These are phyloP conservation scores for Petrolisthes cinctipes DNA, from an alignment of 2,888 invertebrate species.

Conservation along the genomic window DNA sequence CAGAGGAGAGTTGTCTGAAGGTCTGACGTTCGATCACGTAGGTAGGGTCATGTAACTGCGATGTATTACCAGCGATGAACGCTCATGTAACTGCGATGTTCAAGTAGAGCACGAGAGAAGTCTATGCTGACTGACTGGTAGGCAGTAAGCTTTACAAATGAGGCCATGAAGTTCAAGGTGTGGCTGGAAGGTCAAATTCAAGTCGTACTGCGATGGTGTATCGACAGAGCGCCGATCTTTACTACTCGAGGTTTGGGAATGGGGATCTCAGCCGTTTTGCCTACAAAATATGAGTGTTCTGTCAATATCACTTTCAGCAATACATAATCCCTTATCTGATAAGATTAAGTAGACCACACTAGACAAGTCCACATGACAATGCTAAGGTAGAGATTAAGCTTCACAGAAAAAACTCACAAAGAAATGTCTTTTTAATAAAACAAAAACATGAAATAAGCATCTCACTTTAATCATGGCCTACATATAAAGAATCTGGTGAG, in stretches of 20 bases:
- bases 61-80: slow-evolving; percentile 63
- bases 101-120: slow-evolving; percentile 62
- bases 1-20: slow-evolving; percentile 65
- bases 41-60: slow-evolving; percentile 64
- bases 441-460: slow-evolving; percentile 33
- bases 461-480: slow-evolving; percentile 42
- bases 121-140: slow-evolving; percentile 64
- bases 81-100: slow-evolving; percentile 64
- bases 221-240: slow-evolving; percentile 61
- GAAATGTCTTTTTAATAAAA: slow-evolving; percentile 31
- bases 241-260: slow-evolving; percentile 64
- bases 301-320: slow-evolving; percentile 56
- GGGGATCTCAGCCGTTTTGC: slow-evolving; percentile 65
- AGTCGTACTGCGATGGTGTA: slow-evolving; percentile 60
- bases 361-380: slow-evolving; percentile 57
- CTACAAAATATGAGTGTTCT: slow-evolving; percentile 65
- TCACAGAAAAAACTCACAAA: slow-evolving; percentile 51
- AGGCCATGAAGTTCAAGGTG: slow-evolving; percentile 63
- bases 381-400: slow-evolving; percentile 57
- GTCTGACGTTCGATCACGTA: slow-evolving; percentile 64
- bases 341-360: slow-evolving; percentile 54
- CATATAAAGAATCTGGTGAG: slow-evolving; percentile 41
- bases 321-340: slow-evolving; percentile 50
- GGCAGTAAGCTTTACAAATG: slow-evolving; percentile 64
- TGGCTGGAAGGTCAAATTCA: slow-evolving; percentile 64